Percentiles rank a stretch among this genome's conserved stretches.
Conservation (phyloP, 2,113 vertebrate genomes). For the Sylvilagus bachmani region DNA sequence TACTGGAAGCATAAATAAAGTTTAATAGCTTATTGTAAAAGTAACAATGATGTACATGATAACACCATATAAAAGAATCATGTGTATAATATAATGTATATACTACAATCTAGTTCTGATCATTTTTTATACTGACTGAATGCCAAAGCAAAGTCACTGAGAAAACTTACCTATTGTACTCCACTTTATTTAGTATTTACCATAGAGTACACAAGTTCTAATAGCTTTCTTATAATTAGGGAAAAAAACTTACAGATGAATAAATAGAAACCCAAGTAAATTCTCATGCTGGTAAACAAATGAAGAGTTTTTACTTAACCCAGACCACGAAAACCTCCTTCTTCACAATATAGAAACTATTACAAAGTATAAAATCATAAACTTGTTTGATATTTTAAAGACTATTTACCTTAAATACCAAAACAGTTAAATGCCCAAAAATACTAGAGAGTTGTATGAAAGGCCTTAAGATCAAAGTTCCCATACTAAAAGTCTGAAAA, state of each 20-base stretch:
- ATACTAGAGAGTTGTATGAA: conserved; percentile 41
- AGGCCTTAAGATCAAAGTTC: background rate
- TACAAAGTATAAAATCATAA: conserved; percentile 57
- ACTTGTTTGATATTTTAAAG: conserved; percentile 58
- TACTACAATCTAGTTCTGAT: conserved; percentile 45
- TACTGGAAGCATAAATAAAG: conserved; percentile 42
- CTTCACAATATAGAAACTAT: conserved; percentile 38
- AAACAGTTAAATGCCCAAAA: conserved; percentile 45
- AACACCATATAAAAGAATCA: conserved; percentile 36
- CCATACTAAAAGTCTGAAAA: conserved; percentile 26
- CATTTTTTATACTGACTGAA: conserved; percentile 20
- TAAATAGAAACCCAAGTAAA: conserved; percentile 42
- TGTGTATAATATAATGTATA: background rate
- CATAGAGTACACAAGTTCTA: background rate
- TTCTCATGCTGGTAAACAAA: conserved; percentile 50
- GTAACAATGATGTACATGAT: conserved; percentile 9
- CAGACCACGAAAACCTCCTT: conserved; percentile 6
- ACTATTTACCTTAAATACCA: conserved; percentile 56
- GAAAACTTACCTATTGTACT: conserved; percentile 28
- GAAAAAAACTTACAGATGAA: background rate
- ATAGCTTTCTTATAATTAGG: conserved; percentile 17
- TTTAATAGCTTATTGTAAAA: conserved; percentile 36
- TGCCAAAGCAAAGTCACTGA: conserved; percentile 32
- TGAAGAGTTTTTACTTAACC: conserved; percentile 54
- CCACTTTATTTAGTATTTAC: conserved; percentile 42